phyloP scores from a whole-genome alignment of 2,888 invertebrate species.

The Noctua fimbriata region DNA sequence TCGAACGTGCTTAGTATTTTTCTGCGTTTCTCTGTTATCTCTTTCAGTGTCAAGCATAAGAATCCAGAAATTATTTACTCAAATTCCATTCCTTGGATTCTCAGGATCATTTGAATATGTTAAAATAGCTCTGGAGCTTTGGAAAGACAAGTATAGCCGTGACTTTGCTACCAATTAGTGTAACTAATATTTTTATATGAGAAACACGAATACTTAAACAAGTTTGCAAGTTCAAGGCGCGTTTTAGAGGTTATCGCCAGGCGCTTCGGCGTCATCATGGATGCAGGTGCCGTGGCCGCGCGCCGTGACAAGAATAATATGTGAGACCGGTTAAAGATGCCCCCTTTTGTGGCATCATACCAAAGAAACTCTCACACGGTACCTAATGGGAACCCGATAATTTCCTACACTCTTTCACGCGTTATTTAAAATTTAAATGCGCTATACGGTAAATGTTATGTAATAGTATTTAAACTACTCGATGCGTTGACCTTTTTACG shows the following conservation, averaged over 20 bases:
- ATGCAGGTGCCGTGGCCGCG: constrained; percentile 85
- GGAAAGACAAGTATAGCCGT: constrained; percentile 46
- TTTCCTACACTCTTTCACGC: constrained; percentile 73
- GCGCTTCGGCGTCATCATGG: constrained; percentile 76
- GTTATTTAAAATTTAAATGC: constrained; percentile 79
- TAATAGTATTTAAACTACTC: constrained; percentile 63
- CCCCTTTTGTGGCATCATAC: constrained; percentile 77
- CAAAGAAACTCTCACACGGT: constrained; percentile 73
- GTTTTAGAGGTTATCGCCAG: constrained; percentile 79
- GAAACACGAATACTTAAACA: constrained; percentile 60
- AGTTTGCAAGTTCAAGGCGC: constrained; percentile 75
- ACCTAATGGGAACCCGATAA: constrained; percentile 73
- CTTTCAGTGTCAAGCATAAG: constrained; percentile 38
- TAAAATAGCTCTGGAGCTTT: constrained; percentile 26
- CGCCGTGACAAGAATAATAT: constrained; percentile 86
- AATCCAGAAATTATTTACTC: constrained; percentile 43
- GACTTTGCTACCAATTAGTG: constrained; percentile 61
- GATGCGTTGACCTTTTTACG: constrained; percentile 60
- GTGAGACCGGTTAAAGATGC: constrained; percentile 83
- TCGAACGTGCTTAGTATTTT: constrained; percentile 66
- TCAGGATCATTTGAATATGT: constrained; percentile 52
- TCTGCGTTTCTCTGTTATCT: constrained; percentile 56
- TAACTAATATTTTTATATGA: constrained; percentile 56
- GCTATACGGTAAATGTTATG: constrained; percentile 66
- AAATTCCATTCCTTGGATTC: constrained; percentile 43